Evolutionary conservation across 2,888 invertebrate genomes (phyloP), one percentile per base, ranked within the genome.

Genomic region (Calliopum simillimum): DNA sequence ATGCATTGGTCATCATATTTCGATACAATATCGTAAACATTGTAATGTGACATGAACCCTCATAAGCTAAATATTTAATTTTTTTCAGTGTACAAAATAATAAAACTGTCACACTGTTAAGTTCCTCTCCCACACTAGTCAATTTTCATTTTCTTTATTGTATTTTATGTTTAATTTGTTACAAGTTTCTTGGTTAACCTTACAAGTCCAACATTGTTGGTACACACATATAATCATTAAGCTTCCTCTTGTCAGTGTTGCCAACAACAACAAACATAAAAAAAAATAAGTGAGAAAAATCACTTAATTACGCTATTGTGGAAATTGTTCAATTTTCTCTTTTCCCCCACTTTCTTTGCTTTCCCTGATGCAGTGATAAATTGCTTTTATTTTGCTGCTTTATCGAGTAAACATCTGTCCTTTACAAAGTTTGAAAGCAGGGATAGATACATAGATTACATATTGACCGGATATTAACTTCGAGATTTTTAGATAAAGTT

Each of bases 41-140:
- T n/a, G n/a, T n/a, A n/a, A n/a, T n/a, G n/a, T n/a, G n/a, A n/a
- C n/a, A 33, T 33, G 8, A 33, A 2, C 33, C 33, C 5, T 4
- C 8, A 33, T 6, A 6, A 33, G 4, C 1, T 33, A 33, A 8
- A 33, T 3, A 33, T 33, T 6, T 33, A n/a, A n/a, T 33, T 8
- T 4, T 33, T 33, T 8, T 33, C 8, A 33, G 8, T 25, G 23
- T 25, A 16, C 23, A n/a, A 47, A 55, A 21, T 56, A 47, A 44
- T 56, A 11, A 56, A 66, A 47, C 56, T 56, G 66, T 66, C 25
- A 21, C 65, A 46, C 58, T n/a, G 56, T 56, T 66, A 56, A 66
- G 65, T 33, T 16, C 12, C 23, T n/a, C 21, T 14, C 11, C 19
- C 33, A n/a, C n/a, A n/a, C 23, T 46, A 11, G 3, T 8, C 25